Base-by-base conservation (phyloP, 2,797 vertebrate genomes). In the Selene dorsalis region DNA sequence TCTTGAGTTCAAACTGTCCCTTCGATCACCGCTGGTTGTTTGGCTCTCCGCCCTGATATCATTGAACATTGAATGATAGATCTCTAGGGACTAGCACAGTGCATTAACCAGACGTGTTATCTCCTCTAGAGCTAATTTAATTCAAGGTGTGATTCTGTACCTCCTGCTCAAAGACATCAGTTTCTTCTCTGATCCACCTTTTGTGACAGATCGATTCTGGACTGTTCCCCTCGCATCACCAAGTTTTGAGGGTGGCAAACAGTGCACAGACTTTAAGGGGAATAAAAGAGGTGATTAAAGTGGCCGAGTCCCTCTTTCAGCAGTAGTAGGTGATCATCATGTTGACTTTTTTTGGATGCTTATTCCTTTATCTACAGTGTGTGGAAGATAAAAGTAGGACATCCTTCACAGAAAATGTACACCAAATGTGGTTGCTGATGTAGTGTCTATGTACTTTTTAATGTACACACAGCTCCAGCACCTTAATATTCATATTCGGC, bases 71-170 rank as follows among this genome's bases (percentile, higher is more conserved):
- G 61, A 69, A 70, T 50, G 75, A 88, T 73, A 65, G 77, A 89
- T 90, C 75, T 88, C 73, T 60, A 6, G 12, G 35, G 70, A 61
- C 73, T 62, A 11, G 77, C 30, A 70, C 83, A 64, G 84, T 80
- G 65, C 87, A 89, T 91, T 84, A 87, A 87, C 76, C 79, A 77
- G 84, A 86, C 43, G 2, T 73, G 82, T 85, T 87, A 89, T 90
- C 88, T 87, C 59, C 52, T 80, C 58, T 63, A 41, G 20, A 69
- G 79, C 77, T 84, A 66, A 86, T 89, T 88, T 81, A 77, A 86
- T 90, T 88, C 73, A 65, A 78, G 52, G 63, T 73, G 74, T 2
- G 56, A 85, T 77, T 74, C 68, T 83, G 79, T 79, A 47, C 69
- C 48, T 69, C 24, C 68, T 70, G 53, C 78, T 61, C 84, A 76